Conservation (phyloP, 2,888 invertebrate genomes). For the Heliconius ismenius region DNA sequence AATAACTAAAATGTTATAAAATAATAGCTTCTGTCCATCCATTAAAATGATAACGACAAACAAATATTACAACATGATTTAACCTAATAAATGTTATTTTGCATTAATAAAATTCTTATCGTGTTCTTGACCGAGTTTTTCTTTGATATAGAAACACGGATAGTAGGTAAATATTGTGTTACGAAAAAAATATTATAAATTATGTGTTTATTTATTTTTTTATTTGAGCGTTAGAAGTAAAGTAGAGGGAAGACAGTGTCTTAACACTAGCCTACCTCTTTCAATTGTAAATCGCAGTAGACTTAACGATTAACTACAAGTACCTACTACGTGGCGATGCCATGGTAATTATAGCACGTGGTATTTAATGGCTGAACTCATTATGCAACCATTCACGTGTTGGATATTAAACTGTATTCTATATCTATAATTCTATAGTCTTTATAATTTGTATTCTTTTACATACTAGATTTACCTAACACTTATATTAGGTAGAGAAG, state of each 20-base stretch:
- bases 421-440: no score
- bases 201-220: background rate
- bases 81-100: slow-evolving; percentile 35
- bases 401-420: background rate
- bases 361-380: slow-evolving; percentile 6
- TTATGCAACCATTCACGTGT: slow-evolving; percentile 25
- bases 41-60: background rate
- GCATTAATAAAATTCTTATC: slow-evolving; percentile 38
- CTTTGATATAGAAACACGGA: slow-evolving; percentile 35
- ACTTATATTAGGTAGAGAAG: no score
- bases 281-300: no score
- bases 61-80: slow-evolving; percentile 30
- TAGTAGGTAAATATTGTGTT: slow-evolving; percentile 12
- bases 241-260: no score
- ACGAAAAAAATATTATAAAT: background rate
- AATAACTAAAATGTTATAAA: background rate
- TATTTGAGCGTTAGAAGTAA: no score
- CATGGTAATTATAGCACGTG: slow-evolving; percentile 20
- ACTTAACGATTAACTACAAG: no score
- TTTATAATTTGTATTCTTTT: no score
- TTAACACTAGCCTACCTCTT: no score
- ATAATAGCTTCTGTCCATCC: background rate
- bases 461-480: no score
- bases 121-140: slow-evolving; percentile 41
- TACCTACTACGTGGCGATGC: background rate